Base-by-base conservation (phyloP, 1,140 invertebrate genomes). In the Ostrea denselamellosa region DNA sequence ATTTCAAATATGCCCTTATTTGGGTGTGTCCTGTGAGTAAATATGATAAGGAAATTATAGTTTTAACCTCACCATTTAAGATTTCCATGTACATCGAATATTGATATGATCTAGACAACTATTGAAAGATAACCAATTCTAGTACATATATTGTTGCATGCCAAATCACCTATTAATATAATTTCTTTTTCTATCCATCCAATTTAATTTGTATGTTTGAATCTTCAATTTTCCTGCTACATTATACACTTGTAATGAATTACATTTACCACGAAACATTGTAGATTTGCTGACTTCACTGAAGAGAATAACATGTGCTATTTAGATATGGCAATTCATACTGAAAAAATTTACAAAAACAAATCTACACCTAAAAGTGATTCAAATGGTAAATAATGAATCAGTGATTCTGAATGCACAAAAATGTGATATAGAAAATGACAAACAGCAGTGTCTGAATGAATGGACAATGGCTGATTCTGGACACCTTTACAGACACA, bases 311-410 rank as follows among this genome's bases (percentile, higher is more conserved):
- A 14, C 14, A 17, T 62, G 58, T 12, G 58, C 10, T 28, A 77
- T 77, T 77, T 77, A 77, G 68, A 28, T 77, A 34, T 77, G 68
- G 28, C 14, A 77, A 77, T 77, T 77, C 2, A 28, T 77, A 28
- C 14, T 77, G 68, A 34, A 77, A 44, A 77, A 77, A 77, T 77
- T 77, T 22, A 77, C 34, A 44, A 25, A 77, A 77, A 77, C 25
- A 77, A 77, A 77, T 77, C 68, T 77, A 77, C 68, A 77, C 28
- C 68, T 77, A 77, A 77, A 77, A 8, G 68, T 77, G 68, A 77
- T 77, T 25, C 5, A 25, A 77, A 77, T 77, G 68, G 22, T 34
- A 28, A 10, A 25, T 77, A 77, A 77, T 77, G 68, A 77, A 25
- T 5, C 56, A 62, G 56, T 17, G 22, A 28, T 14, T 25, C 28